Conservation (phyloP, 2,113 vertebrate species). For the Corythoichthys haematopterus region DNA sequence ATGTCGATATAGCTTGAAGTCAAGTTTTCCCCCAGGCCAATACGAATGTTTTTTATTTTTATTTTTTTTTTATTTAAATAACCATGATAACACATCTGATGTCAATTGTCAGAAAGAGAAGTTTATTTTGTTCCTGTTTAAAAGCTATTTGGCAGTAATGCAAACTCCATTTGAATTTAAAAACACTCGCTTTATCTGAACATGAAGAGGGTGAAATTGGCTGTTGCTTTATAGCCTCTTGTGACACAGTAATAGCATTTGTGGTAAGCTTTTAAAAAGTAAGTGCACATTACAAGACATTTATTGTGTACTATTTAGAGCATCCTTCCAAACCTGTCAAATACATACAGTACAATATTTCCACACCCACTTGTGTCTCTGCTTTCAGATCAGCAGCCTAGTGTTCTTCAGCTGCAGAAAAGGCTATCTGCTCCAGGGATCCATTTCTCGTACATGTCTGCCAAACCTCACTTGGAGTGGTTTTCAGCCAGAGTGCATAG, state of each 20-base stretch:
- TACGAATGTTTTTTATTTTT: too few relatives aligned
- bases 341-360: not conserved
- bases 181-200: not conserved
- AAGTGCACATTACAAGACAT: not conserved
- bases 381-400: slow-evolving; percentile 78
- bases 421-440: slow-evolving; percentile 93
- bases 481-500: slow-evolving; percentile 86
- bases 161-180: not conserved
- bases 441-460: slow-evolving; percentile 90
- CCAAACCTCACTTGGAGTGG: slow-evolving; percentile 98
- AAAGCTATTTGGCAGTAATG: not conserved
- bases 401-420: slow-evolving; percentile 92
- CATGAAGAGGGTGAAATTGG: not conserved
- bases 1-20: not conserved
- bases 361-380: not conserved
- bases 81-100: not conserved
- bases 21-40: not conserved
- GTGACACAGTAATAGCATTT: not conserved
- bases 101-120: not conserved
- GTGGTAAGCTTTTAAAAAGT: not conserved
- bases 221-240: not conserved
- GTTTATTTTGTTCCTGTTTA: not conserved
- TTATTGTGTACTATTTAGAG: not conserved
- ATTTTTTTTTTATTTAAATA: not conserved
- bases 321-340: not conserved